Evolutionary conservation across 1,140 invertebrate species (phyloP).

Genomic region (Drosophila lini): DNA sequence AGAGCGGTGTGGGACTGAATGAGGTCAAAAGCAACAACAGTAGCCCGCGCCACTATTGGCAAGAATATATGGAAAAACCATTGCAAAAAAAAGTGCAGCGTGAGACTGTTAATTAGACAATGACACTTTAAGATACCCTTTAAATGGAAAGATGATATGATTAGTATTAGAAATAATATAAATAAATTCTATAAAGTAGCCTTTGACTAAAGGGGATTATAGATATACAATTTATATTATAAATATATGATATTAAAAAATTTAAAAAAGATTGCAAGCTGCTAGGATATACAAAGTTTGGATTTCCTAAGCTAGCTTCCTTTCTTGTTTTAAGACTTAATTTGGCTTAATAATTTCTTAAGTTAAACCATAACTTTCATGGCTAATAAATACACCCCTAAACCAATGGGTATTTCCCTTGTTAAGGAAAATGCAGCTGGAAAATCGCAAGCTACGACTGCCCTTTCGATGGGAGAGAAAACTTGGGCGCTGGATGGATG

Average conservation of each 20-base stretch:
- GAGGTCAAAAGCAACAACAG: conserved; percentile 52
- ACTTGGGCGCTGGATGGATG: conserved; percentile 27
- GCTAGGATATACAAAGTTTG: not conserved
- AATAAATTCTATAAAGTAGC: too few species aligned
- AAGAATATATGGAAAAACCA: conserved; percentile 53
- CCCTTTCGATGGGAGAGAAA: conserved; percentile 24
- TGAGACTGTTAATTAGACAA: not conserved
- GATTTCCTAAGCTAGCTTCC: not conserved
- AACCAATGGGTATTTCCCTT: not conserved
- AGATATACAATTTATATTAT: too few species aligned
- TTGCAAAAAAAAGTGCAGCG: conserved; percentile 18
- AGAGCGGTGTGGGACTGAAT: conserved; percentile 46
- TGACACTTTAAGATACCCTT: not conserved
- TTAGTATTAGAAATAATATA: not conserved
- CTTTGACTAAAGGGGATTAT: too few species aligned
- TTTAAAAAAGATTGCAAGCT: not conserved
- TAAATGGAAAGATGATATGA: not conserved
- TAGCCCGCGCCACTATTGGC: conserved; percentile 8
- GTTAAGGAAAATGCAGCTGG: conserved; percentile 28
- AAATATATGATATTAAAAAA: too few species aligned
- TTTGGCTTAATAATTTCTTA: not conserved
- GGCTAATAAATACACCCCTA: not conserved
- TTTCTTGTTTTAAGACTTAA: too few species aligned
- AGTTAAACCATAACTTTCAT: not conserved
- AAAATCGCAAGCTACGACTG: conserved; percentile 22